phyloP scores from a whole-genome alignment of 1,140 invertebrate species.

The Bombus huntii region DNA sequence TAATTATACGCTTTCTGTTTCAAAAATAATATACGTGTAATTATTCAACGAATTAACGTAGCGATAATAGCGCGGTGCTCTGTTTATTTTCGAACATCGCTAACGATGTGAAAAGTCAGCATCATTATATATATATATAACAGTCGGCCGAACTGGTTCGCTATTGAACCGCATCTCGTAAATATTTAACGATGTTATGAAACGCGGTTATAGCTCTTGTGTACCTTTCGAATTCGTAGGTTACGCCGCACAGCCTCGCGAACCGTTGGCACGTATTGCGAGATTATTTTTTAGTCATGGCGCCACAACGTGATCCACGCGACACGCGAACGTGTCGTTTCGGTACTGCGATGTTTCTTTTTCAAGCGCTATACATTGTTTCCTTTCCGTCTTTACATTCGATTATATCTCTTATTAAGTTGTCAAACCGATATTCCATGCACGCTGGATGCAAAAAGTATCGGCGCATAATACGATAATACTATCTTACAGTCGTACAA shows the following conservation, averaged over 20 bases:
- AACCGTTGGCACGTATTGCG: slow-evolving; percentile 39
- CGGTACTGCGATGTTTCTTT: background rate
- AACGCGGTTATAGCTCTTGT: slow-evolving; percentile 5
- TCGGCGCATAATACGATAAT: no score
- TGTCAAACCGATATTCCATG: no score
- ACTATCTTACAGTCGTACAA: no score
- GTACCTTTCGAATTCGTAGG: background rate
- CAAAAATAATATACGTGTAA: background rate
- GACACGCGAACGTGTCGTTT: slow-evolving; percentile 1
- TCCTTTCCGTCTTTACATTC: no score
- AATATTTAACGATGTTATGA: background rate
- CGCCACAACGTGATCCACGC: slow-evolving; percentile 37
- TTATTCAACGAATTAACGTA: background rate
- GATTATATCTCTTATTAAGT: no score
- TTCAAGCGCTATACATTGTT: background rate
- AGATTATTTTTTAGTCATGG: slow-evolving; percentile 60
- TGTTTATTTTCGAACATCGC: background rate
- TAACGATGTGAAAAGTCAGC: background rate
- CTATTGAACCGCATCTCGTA: background rate
- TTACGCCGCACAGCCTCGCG: slow-evolving; percentile 13
- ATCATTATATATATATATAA: background rate
- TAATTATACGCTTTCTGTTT: background rate
- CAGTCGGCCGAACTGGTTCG: background rate
- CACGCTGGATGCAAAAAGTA: no score
- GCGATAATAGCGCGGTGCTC: background rate